Base-by-base conservation (phyloP, 2,888 invertebrate genomes). In the Andrena dorsata region DNA sequence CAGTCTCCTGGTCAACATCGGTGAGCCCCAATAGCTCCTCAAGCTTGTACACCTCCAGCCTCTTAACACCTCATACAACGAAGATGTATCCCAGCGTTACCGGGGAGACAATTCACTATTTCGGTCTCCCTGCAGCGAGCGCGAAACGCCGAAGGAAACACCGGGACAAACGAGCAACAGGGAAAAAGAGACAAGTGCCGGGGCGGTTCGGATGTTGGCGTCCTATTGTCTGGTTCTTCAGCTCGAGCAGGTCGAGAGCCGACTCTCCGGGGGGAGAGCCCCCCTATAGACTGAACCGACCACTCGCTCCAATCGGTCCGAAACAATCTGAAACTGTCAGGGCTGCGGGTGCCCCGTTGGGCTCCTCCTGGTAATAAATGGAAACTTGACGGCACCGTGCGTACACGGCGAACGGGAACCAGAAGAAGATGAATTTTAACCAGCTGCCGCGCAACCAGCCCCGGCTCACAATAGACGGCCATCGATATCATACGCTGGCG, bases 141-240 rank as follows among this genome's bases (percentile, higher is more conserved):
- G 16, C 20, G 68, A 53, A 26, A 16, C 41, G 23, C 26, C 20
- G 41, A 26, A 63, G 35, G 5, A 65, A 47, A 28, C 23, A n/a
- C 35, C 8, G 10, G 32, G 49, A 70, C 49, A 66, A 77, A 68
- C 30, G 60, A 68, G 32, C 49, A 76, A 74, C 16, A 7, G 23
- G n/a, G 28, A 32, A 70, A 51, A 76, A 60, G 56, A 58, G 76
- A 49, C 28, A 76, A 84, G 73, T 68, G 75, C 71, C 82, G 64
- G 41, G 58, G 28, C 73, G 76, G 68, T 51, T 66, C 32, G 60
- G 76, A 83, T 60, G 58, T 81, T 88, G 91, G 91, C 91, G 91
- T 91, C 91, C 90, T 88, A 90, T 91, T 91, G 91, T 91, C 91
- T 91, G 91, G 90, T 86, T 79, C 75, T 80, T 80, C 76, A 61